Base-by-base conservation (phyloP, 2,888 invertebrate genomes). In the Tenthredo distinguenda region DNA sequence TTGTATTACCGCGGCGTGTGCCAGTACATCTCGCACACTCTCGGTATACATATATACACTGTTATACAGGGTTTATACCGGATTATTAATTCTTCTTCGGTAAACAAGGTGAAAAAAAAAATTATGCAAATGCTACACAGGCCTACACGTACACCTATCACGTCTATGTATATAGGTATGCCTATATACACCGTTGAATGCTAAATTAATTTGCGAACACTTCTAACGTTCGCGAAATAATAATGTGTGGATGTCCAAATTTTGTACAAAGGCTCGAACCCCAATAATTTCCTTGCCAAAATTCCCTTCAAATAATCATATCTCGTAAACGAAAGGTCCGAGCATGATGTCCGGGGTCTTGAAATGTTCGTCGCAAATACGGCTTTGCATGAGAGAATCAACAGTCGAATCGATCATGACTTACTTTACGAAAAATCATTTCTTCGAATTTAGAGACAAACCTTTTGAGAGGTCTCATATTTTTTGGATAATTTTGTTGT, bases 51-150 rank as follows among this genome's bases (percentile, higher is more conserved):
- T 81, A 58, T 77, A 31, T 31, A 15, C 34, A 62, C 26, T 34
- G 9, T n/a, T 72, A 72, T 72, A n/a, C 2, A n/a, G 34, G n/a
- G 34, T 15, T 37, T 15, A 47, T 26, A 43, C 62, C 58, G 62
- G 81, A 62, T 62, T 58, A 81, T 81, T 81, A 81, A 81, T 81
- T 81, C 58, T 12, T 58, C 79, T 43, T 79, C 26, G 9, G 34
- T 34, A 79, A 79, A 79, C 21, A 21, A 18, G 76, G 18, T 84
- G 72, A 68, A 84, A 37, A 68, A 62, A 74, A 84, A 71, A 68
- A 85, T 37, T 50, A 34, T 21, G n/a, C 31, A 79, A 50, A 79
- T 18, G 58, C 58, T 50, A 31, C 12, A 10, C 47, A n/a, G 21
- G 31, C 9, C 34, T 26, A 31, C 34, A 21, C 18, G 31, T 21